These are phyloP conservation scores for Crotophaga sulcirostris DNA, from an alignment of 2,113 vertebrate genomes.

Conservation along the genomic window DNA sequence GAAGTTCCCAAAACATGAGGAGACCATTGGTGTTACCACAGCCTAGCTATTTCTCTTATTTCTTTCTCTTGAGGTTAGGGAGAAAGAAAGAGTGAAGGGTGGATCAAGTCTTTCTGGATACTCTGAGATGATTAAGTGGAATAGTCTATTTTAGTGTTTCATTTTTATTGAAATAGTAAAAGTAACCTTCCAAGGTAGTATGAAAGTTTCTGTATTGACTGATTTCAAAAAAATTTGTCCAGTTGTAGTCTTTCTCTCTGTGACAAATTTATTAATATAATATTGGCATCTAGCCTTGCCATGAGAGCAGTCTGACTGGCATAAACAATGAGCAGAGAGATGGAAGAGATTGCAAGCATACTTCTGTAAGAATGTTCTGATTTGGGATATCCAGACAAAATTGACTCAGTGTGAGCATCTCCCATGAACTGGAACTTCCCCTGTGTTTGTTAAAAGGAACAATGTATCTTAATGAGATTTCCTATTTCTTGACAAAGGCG, in stretches of 20 bases:
- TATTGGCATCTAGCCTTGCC: background rate
- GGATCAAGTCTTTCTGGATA: background rate
- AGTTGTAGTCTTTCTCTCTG: background rate
- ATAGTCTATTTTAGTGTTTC: background rate
- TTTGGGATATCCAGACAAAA: background rate
- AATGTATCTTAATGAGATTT: background rate
- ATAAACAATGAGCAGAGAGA: background rate
- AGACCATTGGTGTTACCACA: background rate
- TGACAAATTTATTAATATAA: background rate
- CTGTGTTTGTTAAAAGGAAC: background rate
- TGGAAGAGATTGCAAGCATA: background rate
- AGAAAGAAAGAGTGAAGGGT: background rate
- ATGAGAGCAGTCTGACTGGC: background rate
- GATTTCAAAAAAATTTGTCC: background rate
- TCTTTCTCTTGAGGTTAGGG: background rate
- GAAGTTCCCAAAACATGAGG: background rate
- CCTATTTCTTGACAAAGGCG: background rate
- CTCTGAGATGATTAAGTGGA: background rate
- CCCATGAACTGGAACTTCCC: background rate
- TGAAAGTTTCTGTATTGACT: background rate
- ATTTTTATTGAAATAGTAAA: background rate
- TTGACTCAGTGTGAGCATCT: background rate
- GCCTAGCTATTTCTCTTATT: background rate
- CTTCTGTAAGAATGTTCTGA: background rate
- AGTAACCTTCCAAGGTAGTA: background rate